phyloP scores from a whole-genome alignment of 2,113 vertebrate genomes.

The Scortum barcoo region DNA sequence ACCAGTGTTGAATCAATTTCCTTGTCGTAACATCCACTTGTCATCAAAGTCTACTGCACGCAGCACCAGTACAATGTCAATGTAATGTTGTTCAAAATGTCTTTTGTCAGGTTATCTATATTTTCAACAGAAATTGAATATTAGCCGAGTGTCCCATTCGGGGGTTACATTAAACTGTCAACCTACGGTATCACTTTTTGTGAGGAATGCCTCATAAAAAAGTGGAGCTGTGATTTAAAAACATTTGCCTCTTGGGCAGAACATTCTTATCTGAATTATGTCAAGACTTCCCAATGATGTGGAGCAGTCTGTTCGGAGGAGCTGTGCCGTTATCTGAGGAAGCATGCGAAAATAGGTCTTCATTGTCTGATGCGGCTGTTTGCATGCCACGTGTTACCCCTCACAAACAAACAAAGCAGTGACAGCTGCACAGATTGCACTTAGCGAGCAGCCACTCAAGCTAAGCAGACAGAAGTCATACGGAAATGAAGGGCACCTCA shows the following conservation, averaged over 20 bases:
- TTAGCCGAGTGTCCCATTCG: conserved; percentile 13
- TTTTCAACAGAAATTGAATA: conserved; percentile 52
- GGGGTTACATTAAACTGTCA: conserved; percentile 62
- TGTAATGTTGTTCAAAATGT: conserved; percentile 34
- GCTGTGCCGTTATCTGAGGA: conserved; percentile 60
- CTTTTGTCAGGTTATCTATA: conserved; percentile 51
- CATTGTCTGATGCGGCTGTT: conserved; percentile 62
- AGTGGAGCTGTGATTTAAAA: conserved; percentile 65
- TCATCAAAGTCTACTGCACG: conserved; percentile 20
- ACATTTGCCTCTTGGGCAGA: conserved; percentile 57
- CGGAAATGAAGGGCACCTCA: conserved; percentile 67
- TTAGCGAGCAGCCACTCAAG: conserved; percentile 64
- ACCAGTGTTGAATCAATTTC: conserved; percentile 39
- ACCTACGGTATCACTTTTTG: conserved; percentile 27
- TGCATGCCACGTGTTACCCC: conserved; percentile 43
- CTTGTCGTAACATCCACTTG: conserved; percentile 35
- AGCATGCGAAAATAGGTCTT: conserved; percentile 59
- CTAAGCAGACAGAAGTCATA: conserved; percentile 56
- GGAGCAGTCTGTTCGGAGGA: conserved; percentile 42
- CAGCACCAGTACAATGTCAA: conserved; percentile 12
- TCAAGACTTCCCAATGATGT: conserved; percentile 56
- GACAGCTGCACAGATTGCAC: conserved; percentile 74
- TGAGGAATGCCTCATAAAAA: conserved; percentile 44
- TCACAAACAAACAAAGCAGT: conserved; percentile 69
- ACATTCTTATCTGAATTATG: conserved; percentile 69